Percentiles rank a stretch among this genome's conserved stretches.
These are phyloP conservation scores for Drymodes brunneopygia DNA, from an alignment of 2,113 vertebrate species.

Conservation along the genomic window DNA sequence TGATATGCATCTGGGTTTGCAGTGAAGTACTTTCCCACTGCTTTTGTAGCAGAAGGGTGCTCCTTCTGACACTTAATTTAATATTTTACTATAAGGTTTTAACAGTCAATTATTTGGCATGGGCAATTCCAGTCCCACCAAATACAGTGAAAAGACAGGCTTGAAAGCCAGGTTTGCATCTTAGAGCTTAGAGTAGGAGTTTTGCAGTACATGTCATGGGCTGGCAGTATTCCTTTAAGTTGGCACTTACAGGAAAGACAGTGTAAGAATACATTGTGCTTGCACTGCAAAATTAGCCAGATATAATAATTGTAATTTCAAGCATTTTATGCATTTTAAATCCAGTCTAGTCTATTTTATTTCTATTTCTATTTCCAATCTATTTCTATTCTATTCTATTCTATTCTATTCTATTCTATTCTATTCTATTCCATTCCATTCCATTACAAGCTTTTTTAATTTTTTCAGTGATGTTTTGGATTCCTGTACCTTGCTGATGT, in stretches of 20 bases:
- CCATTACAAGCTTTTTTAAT: neutral
- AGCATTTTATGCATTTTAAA: neutral
- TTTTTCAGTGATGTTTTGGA: neutral
- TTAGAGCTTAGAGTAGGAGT: neutral
- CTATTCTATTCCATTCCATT: accelerated
- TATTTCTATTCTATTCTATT: neutral
- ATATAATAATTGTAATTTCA: neutral
- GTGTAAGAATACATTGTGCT: neutral
- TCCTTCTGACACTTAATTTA: neutral
- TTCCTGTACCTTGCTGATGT: neutral
- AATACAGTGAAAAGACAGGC: neutral
- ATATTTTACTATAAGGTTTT: neutral
- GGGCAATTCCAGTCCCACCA: neutral
- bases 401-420: neutral
- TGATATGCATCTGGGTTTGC: neutral
- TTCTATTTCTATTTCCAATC: neutral
- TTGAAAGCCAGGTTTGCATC: neutral
- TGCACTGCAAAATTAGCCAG: neutral
- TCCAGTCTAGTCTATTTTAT: neutral
- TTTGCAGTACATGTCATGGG: neutral
- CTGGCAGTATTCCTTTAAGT: neutral
- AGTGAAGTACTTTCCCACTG: neutral
- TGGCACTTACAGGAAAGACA: neutral
- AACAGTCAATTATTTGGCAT: neutral
- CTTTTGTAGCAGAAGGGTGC: neutral